These are phyloP conservation scores for Hapalemur alaotrensis DNA, from an alignment of 2,797 vertebrate species.

Conservation along the genomic window DNA sequence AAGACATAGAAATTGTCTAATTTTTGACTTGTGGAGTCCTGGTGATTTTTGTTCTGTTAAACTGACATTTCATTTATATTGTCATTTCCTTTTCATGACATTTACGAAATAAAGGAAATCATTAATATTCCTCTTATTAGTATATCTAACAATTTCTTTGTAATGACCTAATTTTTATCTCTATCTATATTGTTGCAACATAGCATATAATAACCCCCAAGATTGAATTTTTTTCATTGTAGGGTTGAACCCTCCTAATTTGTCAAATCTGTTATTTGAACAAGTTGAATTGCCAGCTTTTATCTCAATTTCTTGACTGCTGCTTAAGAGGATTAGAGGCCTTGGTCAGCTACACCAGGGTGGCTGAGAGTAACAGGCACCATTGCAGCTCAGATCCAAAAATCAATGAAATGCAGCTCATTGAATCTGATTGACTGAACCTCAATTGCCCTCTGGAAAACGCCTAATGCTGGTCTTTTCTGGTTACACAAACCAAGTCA, in stretches of 20 bases:
- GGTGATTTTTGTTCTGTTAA: not conserved
- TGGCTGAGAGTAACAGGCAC: slow-evolving; percentile 80
- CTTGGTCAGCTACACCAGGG: slow-evolving; percentile 73
- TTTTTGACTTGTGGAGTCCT: slow-evolving; percentile 21
- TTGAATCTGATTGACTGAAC: slow-evolving; percentile 80
- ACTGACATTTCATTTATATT: not conserved
- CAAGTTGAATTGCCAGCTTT: slow-evolving; percentile 84
- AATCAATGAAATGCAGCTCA: slow-evolving; percentile 84
- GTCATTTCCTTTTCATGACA: not conserved
- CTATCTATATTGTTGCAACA: slow-evolving; percentile 9
- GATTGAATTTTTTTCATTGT: slow-evolving; percentile 67
- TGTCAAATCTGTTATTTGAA: slow-evolving; percentile 81
- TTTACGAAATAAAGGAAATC: slow-evolving; percentile 51
- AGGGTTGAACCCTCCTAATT: slow-evolving; percentile 74
- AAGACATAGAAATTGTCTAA: not conserved
- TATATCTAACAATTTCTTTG: slow-evolving; percentile 31
- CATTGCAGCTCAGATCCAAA: slow-evolving; percentile 82
- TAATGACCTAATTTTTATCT: slow-evolving; percentile 43
- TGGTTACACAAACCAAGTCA: slow-evolving; percentile 67
- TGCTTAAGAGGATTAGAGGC: slow-evolving; percentile 86
- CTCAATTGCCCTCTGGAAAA: slow-evolving; percentile 39
- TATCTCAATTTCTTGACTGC: slow-evolving; percentile 84
- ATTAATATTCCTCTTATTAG: slow-evolving; percentile 42
- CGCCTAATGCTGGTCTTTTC: slow-evolving; percentile 66
- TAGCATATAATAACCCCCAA: slow-evolving; percentile 52